Base-by-base conservation (phyloP, 2,113 vertebrate species). In the Notarius quadriscutis region DNA sequence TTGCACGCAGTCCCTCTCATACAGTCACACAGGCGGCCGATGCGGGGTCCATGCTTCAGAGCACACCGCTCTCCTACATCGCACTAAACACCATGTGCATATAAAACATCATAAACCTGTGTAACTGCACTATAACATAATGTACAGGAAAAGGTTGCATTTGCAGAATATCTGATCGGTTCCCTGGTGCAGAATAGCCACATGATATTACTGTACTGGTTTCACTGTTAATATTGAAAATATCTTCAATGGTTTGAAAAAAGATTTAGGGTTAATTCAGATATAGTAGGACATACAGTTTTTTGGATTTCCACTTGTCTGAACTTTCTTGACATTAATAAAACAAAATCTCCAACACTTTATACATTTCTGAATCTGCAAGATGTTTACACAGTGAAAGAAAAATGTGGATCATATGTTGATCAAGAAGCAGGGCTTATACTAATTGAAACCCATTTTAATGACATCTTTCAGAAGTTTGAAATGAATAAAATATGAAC, bases 21-120 rank as follows among this genome's bases (percentile, higher is more conserved):
- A 41, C 96, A 97, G 91, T 97, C 95, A 22, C 96, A 96, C 34
- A 96, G 94, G 0, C 95, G 94, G 2, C 96, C 96, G 11, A 97
- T 96, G 1, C 95, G 94, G 18, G 96, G 94, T 0, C 96, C 96
- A 0, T 96, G 94, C 85, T 96, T 96, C 92, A 97, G 90, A 0
- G 96, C 96, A 71, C 96, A 97, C 0, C 93, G 90, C 34, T 96
- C 95, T 0, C 96, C 96, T 0, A 97, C 92, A 2, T 95, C 95
- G 51, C 95, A 96, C 95, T 96, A 88, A 67, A 85, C 51, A 51
- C 15, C 18, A 6, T 25, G 57, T 6, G 18, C 10, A 57, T 27
- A 80, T 7, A 25, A 41, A 63, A 9, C 22, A 78, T 7, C 6
- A 72, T 14, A 25, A n/a, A 57, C 2, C 18, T 1, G 27, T 34